Percentiles rank a stretch among this genome's conserved stretches.
Evolutionary conservation across 2,888 invertebrate species (phyloP).

Genomic region (Tachina fera): DNA sequence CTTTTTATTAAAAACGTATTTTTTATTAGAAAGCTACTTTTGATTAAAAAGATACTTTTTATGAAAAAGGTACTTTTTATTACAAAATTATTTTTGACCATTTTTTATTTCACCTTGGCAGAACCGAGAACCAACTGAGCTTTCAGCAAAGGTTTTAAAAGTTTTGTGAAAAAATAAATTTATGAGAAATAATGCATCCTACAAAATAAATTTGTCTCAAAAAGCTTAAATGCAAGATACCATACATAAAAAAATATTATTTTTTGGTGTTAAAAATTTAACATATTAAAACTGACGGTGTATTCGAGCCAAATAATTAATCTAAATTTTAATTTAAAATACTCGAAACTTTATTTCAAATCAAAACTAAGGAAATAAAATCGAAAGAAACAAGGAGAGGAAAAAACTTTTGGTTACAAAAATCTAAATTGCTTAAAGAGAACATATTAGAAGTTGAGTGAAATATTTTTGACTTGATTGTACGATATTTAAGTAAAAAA

Average conservation of each 20-base stretch:
- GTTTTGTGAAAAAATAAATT: too few relatives aligned
- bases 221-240: conserved; percentile 45
- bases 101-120: too few relatives aligned
- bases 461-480: conserved; percentile 35
- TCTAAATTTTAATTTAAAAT: conserved; percentile 19
- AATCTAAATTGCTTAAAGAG: conserved; percentile 42
- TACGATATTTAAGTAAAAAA: conserved; percentile 67
- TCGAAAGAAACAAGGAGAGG: conserved; percentile 37
- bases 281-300: conserved; percentile 32
- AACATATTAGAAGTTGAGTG: conserved; percentile 46
- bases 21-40: too few relatives aligned
- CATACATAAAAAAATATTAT: conserved; percentile 24
- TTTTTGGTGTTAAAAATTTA: conserved; percentile 18
- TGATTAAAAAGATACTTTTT: too few relatives aligned
- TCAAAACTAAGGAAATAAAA: conserved; percentile 38
- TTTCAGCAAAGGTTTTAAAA: background rate
- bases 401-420: conserved; percentile 49
- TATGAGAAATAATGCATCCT: too few relatives aligned
- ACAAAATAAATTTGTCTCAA: background rate
- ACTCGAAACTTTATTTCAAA: conserved; percentile 27
- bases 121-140: background rate
- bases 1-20: too few relatives aligned
- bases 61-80: too few relatives aligned
- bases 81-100: too few relatives aligned
- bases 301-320: conserved; percentile 47